Percentiles rank a stretch among this genome's conserved stretches.
Evolutionary conservation across 2,797 vertebrate species (phyloP).

Genomic region (Typhlichthys subterraneus): DNA sequence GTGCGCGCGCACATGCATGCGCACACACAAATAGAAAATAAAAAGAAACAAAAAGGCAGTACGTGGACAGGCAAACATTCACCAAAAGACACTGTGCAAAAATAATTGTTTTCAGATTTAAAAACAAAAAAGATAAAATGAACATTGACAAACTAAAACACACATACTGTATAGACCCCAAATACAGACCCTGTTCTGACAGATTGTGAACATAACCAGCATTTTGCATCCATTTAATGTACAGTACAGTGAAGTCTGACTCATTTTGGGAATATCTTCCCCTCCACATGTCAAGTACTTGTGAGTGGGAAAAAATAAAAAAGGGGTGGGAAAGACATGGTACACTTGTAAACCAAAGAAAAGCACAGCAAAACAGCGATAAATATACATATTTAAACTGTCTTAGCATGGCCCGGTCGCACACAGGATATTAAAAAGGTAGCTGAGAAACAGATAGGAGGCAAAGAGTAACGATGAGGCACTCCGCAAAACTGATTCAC

Average conservation of each 20-base stretch:
- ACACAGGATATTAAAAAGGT: slow-evolving; percentile 56
- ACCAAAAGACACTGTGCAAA: slow-evolving; percentile 80
- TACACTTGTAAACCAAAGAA: slow-evolving; percentile 59
- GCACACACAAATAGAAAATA: slow-evolving; percentile 41
- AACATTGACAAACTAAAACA: slow-evolving; percentile 33
- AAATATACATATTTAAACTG: slow-evolving; percentile 72
- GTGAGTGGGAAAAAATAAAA: slow-evolving; percentile 36
- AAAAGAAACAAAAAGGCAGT: slow-evolving; percentile 35
- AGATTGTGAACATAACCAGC: slow-evolving; percentile 55
- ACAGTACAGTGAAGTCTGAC: slow-evolving; percentile 59
- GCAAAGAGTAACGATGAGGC: slow-evolving; percentile 34
- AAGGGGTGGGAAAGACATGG: slow-evolving; percentile 37
- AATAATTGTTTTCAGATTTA: slow-evolving; percentile 62
- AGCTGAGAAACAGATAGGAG: slow-evolving; percentile 45
- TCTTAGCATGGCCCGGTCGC: slow-evolving; percentile 57
- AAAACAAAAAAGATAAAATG: slow-evolving; percentile 56
- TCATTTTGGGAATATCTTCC: slow-evolving; percentile 48
- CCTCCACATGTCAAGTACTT: slow-evolving; percentile 56
- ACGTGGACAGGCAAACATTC: slow-evolving; percentile 69
- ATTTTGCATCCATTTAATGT: slow-evolving; percentile 65
- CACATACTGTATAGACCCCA: slow-evolving; percentile 25
- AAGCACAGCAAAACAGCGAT: slow-evolving; percentile 73
- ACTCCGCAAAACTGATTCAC: slow-evolving; percentile 19
- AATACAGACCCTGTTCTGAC: slow-evolving; percentile 69
- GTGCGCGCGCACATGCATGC: slow-evolving; percentile 66